These are phyloP conservation scores for Sakesphorus luctuosus DNA, from an alignment of 2,113 vertebrate species.

Conservation along the genomic window DNA sequence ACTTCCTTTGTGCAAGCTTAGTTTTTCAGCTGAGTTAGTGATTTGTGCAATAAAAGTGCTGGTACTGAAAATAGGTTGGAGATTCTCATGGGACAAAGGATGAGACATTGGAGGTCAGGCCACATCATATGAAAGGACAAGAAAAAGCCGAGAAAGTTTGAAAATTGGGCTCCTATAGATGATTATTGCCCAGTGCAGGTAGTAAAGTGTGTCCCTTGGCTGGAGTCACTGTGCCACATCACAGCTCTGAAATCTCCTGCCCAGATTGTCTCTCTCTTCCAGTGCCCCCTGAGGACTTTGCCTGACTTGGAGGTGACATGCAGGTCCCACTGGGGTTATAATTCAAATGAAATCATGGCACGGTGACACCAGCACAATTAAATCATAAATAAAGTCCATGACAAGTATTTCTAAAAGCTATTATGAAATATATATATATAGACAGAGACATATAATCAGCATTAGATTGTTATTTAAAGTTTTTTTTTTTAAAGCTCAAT, in stretches of 20 bases:
- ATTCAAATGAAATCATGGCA: not conserved
- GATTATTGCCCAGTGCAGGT: not conserved
- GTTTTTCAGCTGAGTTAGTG: not conserved
- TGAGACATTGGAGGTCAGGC: not conserved
- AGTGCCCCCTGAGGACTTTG: not conserved
- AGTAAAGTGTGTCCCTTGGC: not conserved
- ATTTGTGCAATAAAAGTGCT: not conserved
- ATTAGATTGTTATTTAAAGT: not conserved
- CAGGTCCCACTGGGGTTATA: not conserved
- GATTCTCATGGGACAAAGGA: not conserved
- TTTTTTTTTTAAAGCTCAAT: not conserved
- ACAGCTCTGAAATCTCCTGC: conserved; percentile 5
- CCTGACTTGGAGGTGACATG: conserved; percentile 9
- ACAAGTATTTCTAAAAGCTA: conserved; percentile 6
- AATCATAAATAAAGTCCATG: conserved; percentile 32
- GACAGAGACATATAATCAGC: not conserved
- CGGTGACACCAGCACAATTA: not conserved
- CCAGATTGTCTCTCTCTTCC: not conserved
- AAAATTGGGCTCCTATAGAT: not conserved
- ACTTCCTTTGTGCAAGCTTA: not conserved
- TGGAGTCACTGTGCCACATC: not conserved
- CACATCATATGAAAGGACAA: not conserved
- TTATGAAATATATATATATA: not conserved
- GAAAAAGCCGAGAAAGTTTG: not conserved
- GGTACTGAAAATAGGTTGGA: not conserved